phyloP scores from a whole-genome alignment of 1,140 invertebrate species.

The Drosophila nasuta region DNA sequence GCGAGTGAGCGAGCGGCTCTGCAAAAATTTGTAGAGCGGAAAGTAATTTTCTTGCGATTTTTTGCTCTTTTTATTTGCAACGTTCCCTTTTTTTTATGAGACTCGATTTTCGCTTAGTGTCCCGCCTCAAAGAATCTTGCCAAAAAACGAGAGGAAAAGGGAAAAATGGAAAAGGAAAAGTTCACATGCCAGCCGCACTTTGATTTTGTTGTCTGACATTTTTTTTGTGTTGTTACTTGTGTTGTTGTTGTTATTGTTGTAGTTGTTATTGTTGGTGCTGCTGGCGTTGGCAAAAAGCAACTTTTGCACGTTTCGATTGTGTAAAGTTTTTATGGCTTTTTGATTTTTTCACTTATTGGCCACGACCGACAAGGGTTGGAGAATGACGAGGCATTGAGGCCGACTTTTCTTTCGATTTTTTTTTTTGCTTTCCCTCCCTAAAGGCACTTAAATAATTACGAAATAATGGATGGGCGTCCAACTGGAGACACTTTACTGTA shows the following conservation, averaged over 20 bases:
- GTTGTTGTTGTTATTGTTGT: constrained; percentile 45
- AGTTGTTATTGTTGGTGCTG: constrained; percentile 54
- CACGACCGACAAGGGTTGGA: constrained; percentile 9
- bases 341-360: constrained; percentile 84
- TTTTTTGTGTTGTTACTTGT: constrained; percentile 32
- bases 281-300: constrained; percentile 79
- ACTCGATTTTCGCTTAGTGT: constrained; percentile 61
- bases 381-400: background rate
- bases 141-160: constrained; percentile 39
- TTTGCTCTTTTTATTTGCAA: constrained; percentile 72
- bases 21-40: constrained; percentile 75
- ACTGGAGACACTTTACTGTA: constrained; percentile 42
- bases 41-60: constrained; percentile 80
- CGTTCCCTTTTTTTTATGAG: constrained; percentile 67
- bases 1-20: constrained; percentile 9
- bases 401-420: too few relatives aligned
- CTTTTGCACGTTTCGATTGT: constrained; percentile 84
- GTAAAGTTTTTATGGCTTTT: constrained; percentile 84
- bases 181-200: constrained; percentile 76
- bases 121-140: constrained; percentile 22
- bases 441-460: constrained; percentile 81
- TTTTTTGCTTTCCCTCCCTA: constrained; percentile 27
- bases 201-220: constrained; percentile 76
- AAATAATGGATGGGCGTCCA: constrained; percentile 73
- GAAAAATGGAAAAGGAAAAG: constrained; percentile 39